Conservation (phyloP, 2,797 vertebrate species). For the Leucoraja ocellata region DNA sequence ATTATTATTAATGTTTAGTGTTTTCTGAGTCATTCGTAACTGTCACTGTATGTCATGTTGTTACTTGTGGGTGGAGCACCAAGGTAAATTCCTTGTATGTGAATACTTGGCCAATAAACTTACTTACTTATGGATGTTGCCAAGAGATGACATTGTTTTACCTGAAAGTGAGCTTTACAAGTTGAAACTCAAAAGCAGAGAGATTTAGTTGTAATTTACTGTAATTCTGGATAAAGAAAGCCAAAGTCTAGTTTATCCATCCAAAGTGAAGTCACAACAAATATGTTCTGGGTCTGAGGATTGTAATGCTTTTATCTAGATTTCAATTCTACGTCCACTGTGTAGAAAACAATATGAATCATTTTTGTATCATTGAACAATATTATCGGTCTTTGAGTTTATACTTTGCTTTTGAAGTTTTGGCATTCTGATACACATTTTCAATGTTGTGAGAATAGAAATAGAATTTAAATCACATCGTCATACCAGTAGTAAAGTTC, state of each 20-base stretch:
- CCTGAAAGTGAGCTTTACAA: neutral
- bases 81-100: too few species aligned
- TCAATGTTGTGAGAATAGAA: neutral
- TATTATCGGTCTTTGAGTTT: neutral
- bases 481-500: neutral
- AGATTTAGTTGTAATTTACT: neutral
- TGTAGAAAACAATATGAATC: neutral
- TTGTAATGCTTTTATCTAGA: neutral
- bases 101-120: too few species aligned
- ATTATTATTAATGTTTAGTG: too few species aligned
- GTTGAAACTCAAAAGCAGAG: neutral
- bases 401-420: neutral
- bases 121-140: neutral
- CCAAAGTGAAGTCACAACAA: neutral
- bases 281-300: neutral
- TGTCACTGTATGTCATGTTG: too few species aligned
- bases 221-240: neutral
- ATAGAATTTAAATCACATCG: neutral
- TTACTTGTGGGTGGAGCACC: too few species aligned
- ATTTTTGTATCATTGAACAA: neutral
- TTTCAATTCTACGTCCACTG: too few species aligned
- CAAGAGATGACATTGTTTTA: neutral
- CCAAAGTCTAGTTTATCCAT: neutral
- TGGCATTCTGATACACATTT: neutral
- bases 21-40: too few species aligned